Base-by-base conservation (phyloP, 2,797 vertebrate genomes). In the Dendrocincla fuliginosa region DNA sequence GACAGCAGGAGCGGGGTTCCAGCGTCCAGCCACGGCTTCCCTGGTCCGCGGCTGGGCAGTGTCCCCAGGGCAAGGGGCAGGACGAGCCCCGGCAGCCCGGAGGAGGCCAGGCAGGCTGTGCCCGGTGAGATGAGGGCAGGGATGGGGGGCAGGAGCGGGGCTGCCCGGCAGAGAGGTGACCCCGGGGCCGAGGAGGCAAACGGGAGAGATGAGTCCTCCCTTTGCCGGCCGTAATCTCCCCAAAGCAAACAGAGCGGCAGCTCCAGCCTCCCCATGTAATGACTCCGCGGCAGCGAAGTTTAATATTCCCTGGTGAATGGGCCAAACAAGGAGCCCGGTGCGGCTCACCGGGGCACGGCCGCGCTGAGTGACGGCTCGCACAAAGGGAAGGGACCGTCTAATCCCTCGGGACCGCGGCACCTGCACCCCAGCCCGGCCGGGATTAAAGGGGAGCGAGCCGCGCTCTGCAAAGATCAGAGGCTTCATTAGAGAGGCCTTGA, bases 341-440 rank as follows among this genome's bases (percentile, higher is more conserved):
- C 20, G 20, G 79, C 83, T 91, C 47, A 11, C 75, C 16, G 10
- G 85, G 65, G 76, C n/a, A 17, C 10, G 32, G 90, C 89, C 2
- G 86, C 18, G 35, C 71, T 75, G 87, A 96, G 86, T 63, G 94
- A 86, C 35, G 76, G 91, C 63, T 71, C 50, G 7, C 79, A 95
- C 86, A 91, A 96, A 69, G 86, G 75, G 75, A 94, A 84, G 87
- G 87, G 63, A 74, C 74, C 22, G 2, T 69, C 85, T 95, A 95
- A 97, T 95, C 92, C 88, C 52, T 35, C 18, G 8, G 74, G 41
- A 70, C 74, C 2, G 9, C 12, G 32, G 85, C 93, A 95, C 93
- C 95, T 96, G 95, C 93, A 92, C 70, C 87, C 61, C 8, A 7
- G 84, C 73, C 78, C 5, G 46, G 85, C 77, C 5, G 1, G 91